These are phyloP conservation scores for Tenthredo livida DNA, from an alignment of 2,888 invertebrate species.

Conservation along the genomic window DNA sequence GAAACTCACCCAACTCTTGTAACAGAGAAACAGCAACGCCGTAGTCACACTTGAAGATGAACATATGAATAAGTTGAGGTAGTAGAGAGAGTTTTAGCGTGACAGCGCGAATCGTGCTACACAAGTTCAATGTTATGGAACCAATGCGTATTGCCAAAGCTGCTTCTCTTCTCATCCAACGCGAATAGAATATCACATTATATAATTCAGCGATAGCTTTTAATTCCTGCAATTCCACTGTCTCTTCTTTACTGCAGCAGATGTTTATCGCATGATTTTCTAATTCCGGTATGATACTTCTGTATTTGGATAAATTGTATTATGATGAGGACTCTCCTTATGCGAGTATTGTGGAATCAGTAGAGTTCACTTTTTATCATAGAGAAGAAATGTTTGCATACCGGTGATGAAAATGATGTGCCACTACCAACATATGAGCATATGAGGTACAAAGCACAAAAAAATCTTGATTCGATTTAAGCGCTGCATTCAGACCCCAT, in stretches of 20 bases:
- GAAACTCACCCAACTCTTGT: conserved; percentile 74
- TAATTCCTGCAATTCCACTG: conserved; percentile 78
- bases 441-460: conserved; percentile 80
- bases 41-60: conserved; percentile 74
- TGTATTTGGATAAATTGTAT: conserved; percentile 56
- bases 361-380: conserved; percentile 63
- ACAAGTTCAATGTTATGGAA: conserved; percentile 73
- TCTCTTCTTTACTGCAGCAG: conserved; percentile 74
- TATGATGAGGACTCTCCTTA: conserved; percentile 5
- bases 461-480: conserved; percentile 80
- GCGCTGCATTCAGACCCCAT: conserved; percentile 80
- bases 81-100: conserved; percentile 71
- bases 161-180: conserved; percentile 75
- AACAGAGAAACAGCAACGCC: conserved; percentile 77
- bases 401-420: conserved; percentile 71
- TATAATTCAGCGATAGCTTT: conserved; percentile 78
- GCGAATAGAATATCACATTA: conserved; percentile 76
- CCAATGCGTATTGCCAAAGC: conserved; percentile 76
- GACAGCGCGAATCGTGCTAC: conserved; percentile 71
- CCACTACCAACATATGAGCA: conserved; percentile 79
- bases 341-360: conserved; percentile 55
- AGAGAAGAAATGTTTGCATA: conserved; percentile 52
- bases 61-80: conserved; percentile 75
- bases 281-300: conserved; percentile 69
- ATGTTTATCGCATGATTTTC: conserved; percentile 77